phyloP scores from a whole-genome alignment of 2,113 vertebrate species.

The Perca schrenkii region DNA sequence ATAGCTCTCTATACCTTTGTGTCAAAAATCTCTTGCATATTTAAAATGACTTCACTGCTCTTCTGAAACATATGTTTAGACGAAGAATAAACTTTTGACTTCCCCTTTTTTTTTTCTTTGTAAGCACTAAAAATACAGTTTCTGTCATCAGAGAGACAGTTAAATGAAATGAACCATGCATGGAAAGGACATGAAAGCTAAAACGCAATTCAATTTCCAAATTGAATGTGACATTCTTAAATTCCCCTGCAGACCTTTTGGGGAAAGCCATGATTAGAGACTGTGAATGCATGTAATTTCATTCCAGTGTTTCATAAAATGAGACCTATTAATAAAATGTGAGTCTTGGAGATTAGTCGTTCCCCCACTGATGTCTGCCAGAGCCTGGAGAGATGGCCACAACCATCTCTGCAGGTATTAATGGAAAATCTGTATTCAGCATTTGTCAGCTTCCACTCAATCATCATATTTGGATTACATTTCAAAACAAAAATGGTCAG shows the following conservation, averaged over 20 bases:
- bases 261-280: slow-evolving; percentile 66
- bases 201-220: slow-evolving; percentile 77
- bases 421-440: slow-evolving; percentile 51
- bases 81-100: slow-evolving; percentile 14
- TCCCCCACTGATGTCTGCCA: slow-evolving; percentile 24
- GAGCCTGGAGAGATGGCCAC: slow-evolving; percentile 18
- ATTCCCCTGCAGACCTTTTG: slow-evolving; percentile 69
- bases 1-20: not conserved
- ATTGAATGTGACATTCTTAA: slow-evolving; percentile 74
- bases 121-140: slow-evolving; percentile 1
- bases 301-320: slow-evolving; percentile 60
- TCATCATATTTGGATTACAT: slow-evolving; percentile 23
- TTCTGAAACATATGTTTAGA: slow-evolving; percentile 5
- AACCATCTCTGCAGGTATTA: slow-evolving; percentile 22
- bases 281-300: slow-evolving; percentile 49
- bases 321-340: slow-evolving; percentile 65
- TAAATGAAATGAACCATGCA: slow-evolving; percentile 59
- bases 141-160: slow-evolving; percentile 51
- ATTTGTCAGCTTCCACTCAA: slow-evolving; percentile 18
- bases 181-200: slow-evolving; percentile 68
- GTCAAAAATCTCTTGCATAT: slow-evolving; percentile 15
- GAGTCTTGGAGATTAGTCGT: slow-evolving; percentile 61
- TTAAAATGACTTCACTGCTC: not conserved
- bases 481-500: not conserved
- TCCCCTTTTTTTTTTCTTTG: slow-evolving; percentile 42